Conservation (phyloP, 2,797 vertebrate species). For the Cephalopachus bancanus region DNA sequence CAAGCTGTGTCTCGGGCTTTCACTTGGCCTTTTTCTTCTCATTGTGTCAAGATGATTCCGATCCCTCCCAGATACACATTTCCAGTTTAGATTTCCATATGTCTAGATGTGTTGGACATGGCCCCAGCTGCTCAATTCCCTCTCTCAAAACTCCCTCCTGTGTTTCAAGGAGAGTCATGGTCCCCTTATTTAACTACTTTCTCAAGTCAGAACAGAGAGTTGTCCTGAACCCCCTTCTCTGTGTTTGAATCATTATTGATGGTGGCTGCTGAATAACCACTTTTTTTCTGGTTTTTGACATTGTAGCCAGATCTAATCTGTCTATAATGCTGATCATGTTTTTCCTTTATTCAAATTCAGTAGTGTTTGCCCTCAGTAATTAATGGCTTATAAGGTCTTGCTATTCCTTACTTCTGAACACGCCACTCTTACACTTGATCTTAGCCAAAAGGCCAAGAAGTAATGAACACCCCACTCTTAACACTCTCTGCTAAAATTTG, state of each 20-base stretch:
- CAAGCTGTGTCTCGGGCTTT: not conserved
- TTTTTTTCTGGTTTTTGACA: not conserved
- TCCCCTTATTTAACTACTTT: not conserved
- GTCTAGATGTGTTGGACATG: not conserved
- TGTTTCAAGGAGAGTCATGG: not conserved
- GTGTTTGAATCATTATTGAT: not conserved
- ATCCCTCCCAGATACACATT: not conserved
- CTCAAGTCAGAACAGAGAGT: not conserved
- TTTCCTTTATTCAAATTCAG: slow-evolving; percentile 43
- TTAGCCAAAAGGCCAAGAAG: too few species aligned
- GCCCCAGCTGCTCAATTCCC: not conserved
- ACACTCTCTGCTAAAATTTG: slow-evolving; percentile 13
- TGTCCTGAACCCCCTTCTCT: not conserved
- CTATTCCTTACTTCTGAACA: slow-evolving; percentile 39
- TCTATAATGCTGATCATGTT: not conserved
- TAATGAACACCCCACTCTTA: not conserved
- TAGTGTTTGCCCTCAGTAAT: slow-evolving; percentile 29
- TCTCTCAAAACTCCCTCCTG: not conserved
- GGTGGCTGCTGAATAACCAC: not conserved
- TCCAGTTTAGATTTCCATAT: not conserved
- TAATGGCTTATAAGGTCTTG: not conserved
- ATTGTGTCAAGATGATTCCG: not conserved
- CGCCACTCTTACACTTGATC: not conserved
- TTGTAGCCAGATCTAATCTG: not conserved
- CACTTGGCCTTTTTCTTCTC: slow-evolving; percentile 13